These are phyloP conservation scores for Hephaestus fuliginosus DNA, from an alignment of 2,797 vertebrate genomes.

Conservation along the genomic window DNA sequence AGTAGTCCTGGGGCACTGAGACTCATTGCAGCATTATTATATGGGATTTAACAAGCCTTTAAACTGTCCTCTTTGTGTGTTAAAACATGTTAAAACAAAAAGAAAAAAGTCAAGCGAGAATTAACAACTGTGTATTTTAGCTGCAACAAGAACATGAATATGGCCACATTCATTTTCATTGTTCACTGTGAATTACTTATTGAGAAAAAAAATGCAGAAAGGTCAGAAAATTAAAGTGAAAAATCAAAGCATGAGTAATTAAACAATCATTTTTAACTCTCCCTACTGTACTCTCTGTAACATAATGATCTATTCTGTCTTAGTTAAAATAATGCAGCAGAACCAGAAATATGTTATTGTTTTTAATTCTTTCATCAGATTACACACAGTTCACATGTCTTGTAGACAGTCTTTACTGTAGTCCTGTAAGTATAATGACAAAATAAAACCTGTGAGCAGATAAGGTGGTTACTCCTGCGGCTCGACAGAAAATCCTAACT, in stretches of 20 bases:
- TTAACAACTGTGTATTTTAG: not conserved
- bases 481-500: not conserved
- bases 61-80: not conserved
- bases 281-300: too few species aligned
- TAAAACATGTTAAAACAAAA: not conserved
- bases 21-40: conserved; percentile 34
- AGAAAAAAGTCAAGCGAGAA: not conserved
- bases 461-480: not conserved
- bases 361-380: not conserved
- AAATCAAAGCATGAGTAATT: not conserved
- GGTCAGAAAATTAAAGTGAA: not conserved
- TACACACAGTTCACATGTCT: too few species aligned
- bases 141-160: not conserved
- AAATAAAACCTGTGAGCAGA: not conserved
- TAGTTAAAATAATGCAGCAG: not conserved
- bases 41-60: conserved; percentile 36
- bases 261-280: not conserved
- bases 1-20: conserved; percentile 37
- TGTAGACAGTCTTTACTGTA: not conserved
- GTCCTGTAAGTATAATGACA: not conserved
- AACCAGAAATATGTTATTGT: not conserved
- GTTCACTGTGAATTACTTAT: not conserved
- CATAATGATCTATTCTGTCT: not conserved
- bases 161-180: not conserved
- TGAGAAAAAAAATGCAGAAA: too few species aligned